Conservation (phyloP, 2,113 vertebrate species). For the Oenanthe melanoleuca region DNA sequence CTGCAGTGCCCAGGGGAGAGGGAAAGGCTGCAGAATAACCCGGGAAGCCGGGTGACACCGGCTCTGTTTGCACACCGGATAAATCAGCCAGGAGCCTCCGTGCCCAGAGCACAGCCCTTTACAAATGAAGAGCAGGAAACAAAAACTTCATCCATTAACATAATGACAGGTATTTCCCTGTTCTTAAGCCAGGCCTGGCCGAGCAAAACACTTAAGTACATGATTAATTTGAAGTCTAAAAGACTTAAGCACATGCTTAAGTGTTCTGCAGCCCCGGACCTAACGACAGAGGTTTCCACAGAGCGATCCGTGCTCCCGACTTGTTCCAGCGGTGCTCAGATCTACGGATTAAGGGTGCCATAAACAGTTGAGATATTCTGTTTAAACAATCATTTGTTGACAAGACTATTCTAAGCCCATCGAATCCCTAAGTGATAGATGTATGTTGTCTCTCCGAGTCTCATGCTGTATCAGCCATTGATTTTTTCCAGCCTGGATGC, state of each 20-base stretch:
- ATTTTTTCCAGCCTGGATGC: slow-evolving; percentile 67
- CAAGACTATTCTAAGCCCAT: slow-evolving; percentile 74
- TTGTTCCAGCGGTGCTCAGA: slow-evolving; percentile 20
- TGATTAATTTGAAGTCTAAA: slow-evolving; percentile 69
- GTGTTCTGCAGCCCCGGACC: slow-evolving; percentile 15
- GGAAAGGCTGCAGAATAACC: background rate
- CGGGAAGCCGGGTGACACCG: rapidly evolving
- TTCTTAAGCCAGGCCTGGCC: background rate
- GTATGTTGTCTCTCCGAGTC: slow-evolving; percentile 67
- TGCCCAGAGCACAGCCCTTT: background rate
- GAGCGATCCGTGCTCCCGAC: background rate
- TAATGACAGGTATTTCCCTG: slow-evolving; percentile 34
- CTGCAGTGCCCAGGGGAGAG: background rate
- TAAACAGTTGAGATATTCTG: slow-evolving; percentile 69
- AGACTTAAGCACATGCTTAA: slow-evolving; percentile 64
- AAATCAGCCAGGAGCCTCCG: background rate
- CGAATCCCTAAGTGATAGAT: slow-evolving; percentile 73
- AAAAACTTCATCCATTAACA: slow-evolving; percentile 57
- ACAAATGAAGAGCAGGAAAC: slow-evolving; percentile 38
- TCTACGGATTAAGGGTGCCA: slow-evolving; percentile 62
- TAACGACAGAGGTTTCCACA: slow-evolving; percentile 50
- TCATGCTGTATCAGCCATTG: slow-evolving; percentile 66
- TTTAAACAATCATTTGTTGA: slow-evolving; percentile 74
- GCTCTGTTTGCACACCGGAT: background rate
- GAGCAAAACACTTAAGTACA: slow-evolving; percentile 38